Conservation (phyloP, 2,113 vertebrate species). For the Barbus barbus region DNA sequence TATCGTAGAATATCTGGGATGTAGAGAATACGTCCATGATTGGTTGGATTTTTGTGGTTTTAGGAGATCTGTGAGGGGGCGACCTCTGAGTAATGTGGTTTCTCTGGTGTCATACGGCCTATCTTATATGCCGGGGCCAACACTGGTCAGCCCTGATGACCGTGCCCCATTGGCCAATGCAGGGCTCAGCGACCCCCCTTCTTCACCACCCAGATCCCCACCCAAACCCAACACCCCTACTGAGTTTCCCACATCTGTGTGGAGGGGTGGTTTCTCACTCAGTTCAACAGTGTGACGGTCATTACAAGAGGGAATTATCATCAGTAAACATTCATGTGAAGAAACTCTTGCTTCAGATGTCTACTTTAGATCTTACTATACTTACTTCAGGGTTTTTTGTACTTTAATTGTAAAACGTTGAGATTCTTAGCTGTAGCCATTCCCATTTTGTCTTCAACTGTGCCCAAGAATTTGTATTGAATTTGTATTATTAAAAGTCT, state of each 20-base stretch:
- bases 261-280: slow-evolving; percentile 74
- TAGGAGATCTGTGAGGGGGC: slow-evolving; percentile 56
- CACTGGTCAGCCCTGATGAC: slow-evolving; percentile 85
- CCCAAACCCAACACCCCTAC: slow-evolving; percentile 67
- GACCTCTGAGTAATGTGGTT: slow-evolving; percentile 76
- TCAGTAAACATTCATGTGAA: neutral
- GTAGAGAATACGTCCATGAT: slow-evolving; percentile 88
- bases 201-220: slow-evolving; percentile 52
- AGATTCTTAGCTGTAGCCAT: neutral
- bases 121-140: slow-evolving; percentile 87
- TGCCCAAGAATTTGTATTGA: neutral
- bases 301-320: slow-evolving; percentile 42
- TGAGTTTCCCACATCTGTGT: slow-evolving; percentile 81
- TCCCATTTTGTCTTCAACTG: neutral
- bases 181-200: slow-evolving; percentile 65
- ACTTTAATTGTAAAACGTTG: neutral
- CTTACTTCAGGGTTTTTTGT: neutral
- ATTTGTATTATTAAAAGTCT: slow-evolving; percentile 1
- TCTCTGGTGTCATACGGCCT: slow-evolving; percentile 72
- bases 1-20: slow-evolving; percentile 87
- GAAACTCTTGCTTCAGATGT: no score
- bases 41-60: neutral
- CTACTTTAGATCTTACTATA: neutral
- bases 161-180: slow-evolving; percentile 82
- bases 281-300: slow-evolving; percentile 53